Base-by-base conservation (phyloP, 2,797 vertebrate species). In the Bradypus variegatus region DNA sequence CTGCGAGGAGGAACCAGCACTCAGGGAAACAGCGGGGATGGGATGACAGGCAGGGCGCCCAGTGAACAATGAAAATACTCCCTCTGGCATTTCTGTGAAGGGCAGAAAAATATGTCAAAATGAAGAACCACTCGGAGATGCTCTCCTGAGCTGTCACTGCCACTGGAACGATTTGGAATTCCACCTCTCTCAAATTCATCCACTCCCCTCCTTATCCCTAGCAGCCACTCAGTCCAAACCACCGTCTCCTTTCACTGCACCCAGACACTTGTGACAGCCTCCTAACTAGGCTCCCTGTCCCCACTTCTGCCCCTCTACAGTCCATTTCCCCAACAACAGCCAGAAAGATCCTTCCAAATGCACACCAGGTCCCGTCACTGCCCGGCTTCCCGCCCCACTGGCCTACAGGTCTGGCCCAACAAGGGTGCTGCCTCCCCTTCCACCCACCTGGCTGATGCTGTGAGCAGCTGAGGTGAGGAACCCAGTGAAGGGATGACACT, bases 1-100 rank as follows among this genome's bases (percentile, higher is more conserved):
- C 78, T 2, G 11, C 0, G 33, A 38, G 33, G 64, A 65, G 69
- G 55, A 5, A 10, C 27, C 45, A 67, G 78, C 18, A 48, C 53
- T 55, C 83, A 6, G 0, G 8, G 12, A n/a, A 23, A 53, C 2
- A 70, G 16, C 23, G 13, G 88, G 69, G 25, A 62, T 0, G 0
- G 3, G 70, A 41, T 50, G 0, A 9, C 15, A 41, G 81, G 62
- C 50, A 75, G 48, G 19, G 41, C 0, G 13, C 12, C 29, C 48
- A 2, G 1, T 1, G 41, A 76, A 15, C 86, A 21, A 9, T 2
- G 8, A 55, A 16, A 72, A 64, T 19, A 8, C 7, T 21, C 69
- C 80, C 55, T 27, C 36, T 33, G 67, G 41, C 41, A 64, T 80
- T 77, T 73, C 58, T 3, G 13, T 1, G 14, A 75, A 64, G 62